Base-by-base conservation (phyloP, 2,888 invertebrate genomes). In the Uropetala carovei region DNA sequence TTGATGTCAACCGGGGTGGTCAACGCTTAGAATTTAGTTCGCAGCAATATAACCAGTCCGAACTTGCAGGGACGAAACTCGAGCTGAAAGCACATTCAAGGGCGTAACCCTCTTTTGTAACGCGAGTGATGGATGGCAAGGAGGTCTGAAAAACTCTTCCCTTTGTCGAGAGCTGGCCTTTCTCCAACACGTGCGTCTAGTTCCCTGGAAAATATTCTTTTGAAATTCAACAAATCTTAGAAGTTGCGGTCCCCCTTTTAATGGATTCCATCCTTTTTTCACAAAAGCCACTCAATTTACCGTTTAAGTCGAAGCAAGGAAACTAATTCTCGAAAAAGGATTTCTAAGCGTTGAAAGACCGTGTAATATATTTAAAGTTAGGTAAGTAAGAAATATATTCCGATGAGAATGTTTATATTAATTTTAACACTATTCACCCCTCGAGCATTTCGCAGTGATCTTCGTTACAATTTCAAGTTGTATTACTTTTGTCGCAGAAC, bases 171-270 rank as follows among this genome's bases (percentile, higher is more conserved):
- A 89, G 30, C 64, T 30, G 60, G 89, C 30, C 89, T 43, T 56
- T 83, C 56, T 57, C 43, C 64, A 89, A 89, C 64, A 89, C 86
- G 89, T 89, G 89, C 89, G 64, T 27, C 64, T 64, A 27, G 86
- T 58, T 27, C 58, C 13, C 11, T 83, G 27, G 56, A 83, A 83
- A 56, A 43, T 56, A 56, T 16, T 89, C 89, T 43, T 89, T 89
- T 30, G 64, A 89, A 89, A 64, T 27, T 8, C 30, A 30, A 30
- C 43, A 64, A 89, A 64, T 30, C 30, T 83, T 89, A 64, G 64
- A 60, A 60, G 60, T 64, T 60, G 59, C 18, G 30, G n/a, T 30
- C 60, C 30, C 18, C 43, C 18, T 89, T 89, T 89, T 18, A 89
- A 60, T 60, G 89, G 60, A 11, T 30, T 43, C 89, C 30, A 8